Evolutionary conservation across 2,797 vertebrate genomes (phyloP), one percentile per base, ranked within the genome.

Genomic region (Dicrostonyx torquatus): DNA sequence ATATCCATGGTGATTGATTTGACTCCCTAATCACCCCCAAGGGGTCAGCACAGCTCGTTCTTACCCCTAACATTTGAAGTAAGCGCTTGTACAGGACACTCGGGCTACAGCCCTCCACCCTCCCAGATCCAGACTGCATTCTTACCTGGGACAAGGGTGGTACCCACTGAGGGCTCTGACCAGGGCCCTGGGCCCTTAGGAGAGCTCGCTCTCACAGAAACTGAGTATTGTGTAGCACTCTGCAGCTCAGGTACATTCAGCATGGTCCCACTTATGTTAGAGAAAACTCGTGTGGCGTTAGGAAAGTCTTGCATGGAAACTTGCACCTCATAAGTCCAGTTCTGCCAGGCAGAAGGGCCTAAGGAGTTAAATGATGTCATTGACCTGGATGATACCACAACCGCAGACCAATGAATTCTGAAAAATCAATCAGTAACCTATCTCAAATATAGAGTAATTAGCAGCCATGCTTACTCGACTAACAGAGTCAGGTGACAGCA

Each of bases 301-400:
- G 93, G 72, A 70, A 89, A 53, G 5, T 95, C 87, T 53, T 96
- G 92, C 31, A 90, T 79, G 31, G 97, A 98, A 76, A 98, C 34
- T 95, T 97, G 97, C 72, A 99, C 97, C 43, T 97, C 97, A 0
- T 99, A 99, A 11, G 97, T 98, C 98, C 98, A 99, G 82, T 98
- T 98, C 95, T 99, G 98, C 99, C 98, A 99, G 37, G 98, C 98
- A 31, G 97, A 97, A 26, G 97, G 89, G 96, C 98, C 99, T 99
- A 93, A 94, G 92, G 64, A 91, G 24, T 94, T 90, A 91, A 90
- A 40, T 11, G 58, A 10, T 24, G n/a, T 94, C 90, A 94, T 29
- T 93, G n/a, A 58, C 31, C 12, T 88, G 37, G n/a, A 50, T 37
- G 13, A 53, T 9, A 72, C 40, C 37, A 80, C 24, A 84, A 91